phyloP scores from a whole-genome alignment of 2,113 vertebrate species.

The Phalacrocorax pelagicus region DNA sequence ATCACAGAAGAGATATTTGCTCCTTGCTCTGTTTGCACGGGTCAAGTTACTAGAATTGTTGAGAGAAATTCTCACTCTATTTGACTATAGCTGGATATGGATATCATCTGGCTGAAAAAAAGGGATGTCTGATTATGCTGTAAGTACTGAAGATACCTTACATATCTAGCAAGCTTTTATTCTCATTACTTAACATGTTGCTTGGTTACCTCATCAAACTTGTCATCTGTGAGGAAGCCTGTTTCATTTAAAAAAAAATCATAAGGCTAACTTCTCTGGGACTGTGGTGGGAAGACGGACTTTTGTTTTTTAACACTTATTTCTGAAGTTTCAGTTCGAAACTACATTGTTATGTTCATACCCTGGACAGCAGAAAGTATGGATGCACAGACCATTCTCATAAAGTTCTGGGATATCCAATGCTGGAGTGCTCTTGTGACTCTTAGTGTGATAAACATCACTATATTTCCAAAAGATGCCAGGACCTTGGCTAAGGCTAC shows the following conservation, averaged over 20 bases:
- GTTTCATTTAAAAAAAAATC: not conserved
- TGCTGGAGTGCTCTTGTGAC: not conserved
- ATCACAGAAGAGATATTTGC: not conserved
- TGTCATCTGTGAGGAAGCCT: constrained; percentile 4
- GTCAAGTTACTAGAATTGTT: not conserved
- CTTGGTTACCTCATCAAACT: constrained; percentile 47
- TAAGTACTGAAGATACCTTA: not conserved
- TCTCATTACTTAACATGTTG: constrained; percentile 49
- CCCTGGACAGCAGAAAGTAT: not conserved
- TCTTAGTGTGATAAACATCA: not conserved
- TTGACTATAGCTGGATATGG: constrained; percentile 3
- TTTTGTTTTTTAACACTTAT: not conserved
- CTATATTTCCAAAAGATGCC: not conserved
- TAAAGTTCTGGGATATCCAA: not conserved
- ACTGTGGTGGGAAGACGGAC: not conserved
- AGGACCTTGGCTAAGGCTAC: not conserved
- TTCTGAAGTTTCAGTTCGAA: not conserved
- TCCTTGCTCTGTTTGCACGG: not conserved
- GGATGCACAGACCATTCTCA: not conserved
- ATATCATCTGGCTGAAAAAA: constrained; percentile 20
- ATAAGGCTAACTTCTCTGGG: not conserved
- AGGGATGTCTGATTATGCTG: not conserved
- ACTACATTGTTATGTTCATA: accelerated
- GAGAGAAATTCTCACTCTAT: not conserved
- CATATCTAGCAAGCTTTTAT: constrained; percentile 23